phyloP scores from a whole-genome alignment of 2,888 invertebrate species.

The Laspeyria flexula region DNA sequence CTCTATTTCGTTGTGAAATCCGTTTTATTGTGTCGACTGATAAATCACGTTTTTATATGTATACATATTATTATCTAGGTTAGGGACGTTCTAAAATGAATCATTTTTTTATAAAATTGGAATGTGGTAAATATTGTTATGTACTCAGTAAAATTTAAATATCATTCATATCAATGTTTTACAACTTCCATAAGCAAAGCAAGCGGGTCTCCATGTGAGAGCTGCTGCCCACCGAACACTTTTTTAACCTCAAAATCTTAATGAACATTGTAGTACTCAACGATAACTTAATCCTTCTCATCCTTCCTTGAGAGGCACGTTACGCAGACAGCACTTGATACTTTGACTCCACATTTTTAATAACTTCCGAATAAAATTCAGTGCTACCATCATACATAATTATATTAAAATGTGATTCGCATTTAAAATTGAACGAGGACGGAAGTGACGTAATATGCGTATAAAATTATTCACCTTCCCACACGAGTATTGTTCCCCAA shows the following conservation, averaged over 20 bases:
- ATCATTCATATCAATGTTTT: too few species aligned
- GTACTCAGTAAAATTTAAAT: too few species aligned
- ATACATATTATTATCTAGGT: constrained; percentile 8
- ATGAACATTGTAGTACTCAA: too few species aligned
- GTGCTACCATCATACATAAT: background rate
- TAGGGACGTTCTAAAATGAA: constrained; percentile 7
- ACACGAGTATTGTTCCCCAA: constrained; percentile 40
- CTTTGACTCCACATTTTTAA: too few species aligned
- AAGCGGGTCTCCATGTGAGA: too few species aligned
- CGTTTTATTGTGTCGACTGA: constrained; percentile 20
- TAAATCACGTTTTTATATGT: constrained; percentile 24
- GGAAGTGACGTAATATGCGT: constrained; percentile 27
- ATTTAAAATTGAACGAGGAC: constrained; percentile 7
- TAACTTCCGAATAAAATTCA: background rate
- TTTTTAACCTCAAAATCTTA: too few species aligned
- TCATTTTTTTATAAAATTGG: background rate
- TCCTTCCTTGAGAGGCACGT: too few species aligned
- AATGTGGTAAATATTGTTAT: too few species aligned
- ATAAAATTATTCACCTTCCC: constrained; percentile 28
- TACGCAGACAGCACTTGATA: too few species aligned
- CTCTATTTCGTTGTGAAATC: constrained; percentile 16
- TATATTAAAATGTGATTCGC: constrained; percentile 7
- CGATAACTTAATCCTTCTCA: too few species aligned
- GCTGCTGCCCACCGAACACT: too few species aligned
- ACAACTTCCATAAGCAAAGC: too few species aligned